phyloP scores from a whole-genome alignment of 2,797 vertebrate species.

The Parambassis ranga region DNA sequence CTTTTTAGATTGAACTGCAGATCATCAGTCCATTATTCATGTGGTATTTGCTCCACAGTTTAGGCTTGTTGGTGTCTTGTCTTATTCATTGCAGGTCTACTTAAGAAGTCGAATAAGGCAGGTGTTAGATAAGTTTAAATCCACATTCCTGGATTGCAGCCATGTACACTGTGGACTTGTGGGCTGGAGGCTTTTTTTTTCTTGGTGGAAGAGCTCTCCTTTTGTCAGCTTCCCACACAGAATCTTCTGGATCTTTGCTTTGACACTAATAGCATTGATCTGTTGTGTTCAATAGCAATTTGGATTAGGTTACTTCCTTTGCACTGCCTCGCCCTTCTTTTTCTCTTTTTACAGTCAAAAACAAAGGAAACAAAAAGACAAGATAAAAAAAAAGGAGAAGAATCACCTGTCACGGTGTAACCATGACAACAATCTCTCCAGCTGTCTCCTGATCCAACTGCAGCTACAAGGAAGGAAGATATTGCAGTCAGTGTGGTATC shows the following conservation, averaged over 20 bases:
- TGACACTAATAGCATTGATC: no score
- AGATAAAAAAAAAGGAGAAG: neutral
- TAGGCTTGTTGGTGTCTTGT: no score
- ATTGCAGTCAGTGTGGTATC: neutral
- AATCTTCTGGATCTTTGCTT: no score
- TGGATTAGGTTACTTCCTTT: neutral
- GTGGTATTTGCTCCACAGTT: neutral
- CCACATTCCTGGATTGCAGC: no score
- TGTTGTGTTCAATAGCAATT: no score
- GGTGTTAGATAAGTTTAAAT: no score
- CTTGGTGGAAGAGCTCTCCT: neutral
- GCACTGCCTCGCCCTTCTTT: neutral
- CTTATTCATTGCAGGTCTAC: neutral
- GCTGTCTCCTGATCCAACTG: slow-evolving; percentile 1
- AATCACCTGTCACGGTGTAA: slow-evolving; percentile 30
- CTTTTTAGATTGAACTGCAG: slow-evolving; percentile 13
- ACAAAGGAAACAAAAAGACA: slow-evolving; percentile 11
- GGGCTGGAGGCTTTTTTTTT: no score
- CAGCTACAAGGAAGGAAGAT: neutral
- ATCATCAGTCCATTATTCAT: slow-evolving; percentile 8
- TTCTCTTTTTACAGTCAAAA: neutral
- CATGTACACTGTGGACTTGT: no score
- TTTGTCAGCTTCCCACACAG: no score
- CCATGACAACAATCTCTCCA: slow-evolving; percentile 43
- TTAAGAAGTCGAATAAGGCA: no score